Base-by-base conservation (phyloP, 2,888 invertebrate species). In the Ophion ellenae region DNA sequence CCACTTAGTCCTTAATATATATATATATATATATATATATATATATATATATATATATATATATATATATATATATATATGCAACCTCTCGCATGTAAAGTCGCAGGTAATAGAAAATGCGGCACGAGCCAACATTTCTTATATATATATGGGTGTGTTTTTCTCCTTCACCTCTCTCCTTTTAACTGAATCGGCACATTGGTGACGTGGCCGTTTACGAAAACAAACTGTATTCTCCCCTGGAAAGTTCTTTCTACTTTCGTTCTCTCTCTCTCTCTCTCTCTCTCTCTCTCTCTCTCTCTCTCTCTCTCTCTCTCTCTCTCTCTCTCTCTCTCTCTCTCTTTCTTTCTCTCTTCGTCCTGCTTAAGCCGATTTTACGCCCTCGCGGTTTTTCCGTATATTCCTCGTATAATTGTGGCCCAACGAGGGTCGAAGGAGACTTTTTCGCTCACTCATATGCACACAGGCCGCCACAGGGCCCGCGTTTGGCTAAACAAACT, bases 81-180 rank as follows among this genome's bases (percentile, higher is more conserved):
- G 40, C 40, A 40, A 40, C 40, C 40, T 40, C 9, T 40, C 40
- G 40, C 9, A 40, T 14, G 40, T 87, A 85, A 86, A 63, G 69
- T 11, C 75, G 88, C 90, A 90, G 90, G 89, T 90, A 90, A 90
- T 89, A 87, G 89, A 87, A 73, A 57, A 77, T 63, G 82, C 75
- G 91, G 91, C 91, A 91, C 91, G 91, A 91, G 91, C 91, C 91
- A 86, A 86, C 86, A 70, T 84, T 87, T 80, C 81, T 69, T 24
- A 53, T 57, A 32, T n/a, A 32, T n/a, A n/a, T 53, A 71, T 32
- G 32, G 32, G 32, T 32, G 32, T 1, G 10, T 66, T 47, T 28
- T 32, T 53, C 53, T 71, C 32, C 11, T 79, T 32, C 14, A 11
- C 63, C 53, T 53, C 36, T 20, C 47, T 64, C 53, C 36, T 20